phyloP scores from a whole-genome alignment of 1,140 invertebrate genomes.

The Drosophila pseudoobscura region DNA sequence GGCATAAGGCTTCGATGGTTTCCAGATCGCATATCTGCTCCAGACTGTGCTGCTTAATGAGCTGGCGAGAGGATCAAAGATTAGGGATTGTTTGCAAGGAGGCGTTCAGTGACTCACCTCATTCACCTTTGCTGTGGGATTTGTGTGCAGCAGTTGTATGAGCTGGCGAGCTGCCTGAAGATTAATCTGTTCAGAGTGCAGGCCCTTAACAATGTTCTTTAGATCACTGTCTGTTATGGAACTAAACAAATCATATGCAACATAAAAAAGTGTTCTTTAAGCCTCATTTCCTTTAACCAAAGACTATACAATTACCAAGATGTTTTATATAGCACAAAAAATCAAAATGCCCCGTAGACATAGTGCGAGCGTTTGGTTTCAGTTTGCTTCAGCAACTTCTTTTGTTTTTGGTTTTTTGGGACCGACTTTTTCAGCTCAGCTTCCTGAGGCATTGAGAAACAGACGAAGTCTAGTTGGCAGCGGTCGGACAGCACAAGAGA shows the following conservation, averaged over 20 bases:
- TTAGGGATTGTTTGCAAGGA: neutral
- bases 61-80: constrained; percentile 73
- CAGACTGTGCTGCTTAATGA: constrained; percentile 87
- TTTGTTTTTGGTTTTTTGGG: no score
- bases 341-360: no score
- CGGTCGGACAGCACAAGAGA: no score
- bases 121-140: constrained; percentile 84
- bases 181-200: constrained; percentile 86
- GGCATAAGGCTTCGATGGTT: constrained; percentile 86
- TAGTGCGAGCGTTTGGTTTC: no score
- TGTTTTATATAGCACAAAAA: no score
- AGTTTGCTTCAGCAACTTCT: no score
- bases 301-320: no score
- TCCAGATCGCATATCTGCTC: constrained; percentile 86
- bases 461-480: no score
- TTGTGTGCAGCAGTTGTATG: constrained; percentile 78
- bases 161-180: constrained; percentile 83
- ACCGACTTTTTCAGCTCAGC: no score
- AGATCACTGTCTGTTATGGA: constrained; percentile 84
- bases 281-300: no score
- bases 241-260: constrained; percentile 24
- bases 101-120: constrained; percentile 45
- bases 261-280: neutral
- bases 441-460: no score
- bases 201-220: constrained; percentile 86